Conservation (phyloP, 1,140 invertebrate species). For the Zaprionus kolodkinae region DNA sequence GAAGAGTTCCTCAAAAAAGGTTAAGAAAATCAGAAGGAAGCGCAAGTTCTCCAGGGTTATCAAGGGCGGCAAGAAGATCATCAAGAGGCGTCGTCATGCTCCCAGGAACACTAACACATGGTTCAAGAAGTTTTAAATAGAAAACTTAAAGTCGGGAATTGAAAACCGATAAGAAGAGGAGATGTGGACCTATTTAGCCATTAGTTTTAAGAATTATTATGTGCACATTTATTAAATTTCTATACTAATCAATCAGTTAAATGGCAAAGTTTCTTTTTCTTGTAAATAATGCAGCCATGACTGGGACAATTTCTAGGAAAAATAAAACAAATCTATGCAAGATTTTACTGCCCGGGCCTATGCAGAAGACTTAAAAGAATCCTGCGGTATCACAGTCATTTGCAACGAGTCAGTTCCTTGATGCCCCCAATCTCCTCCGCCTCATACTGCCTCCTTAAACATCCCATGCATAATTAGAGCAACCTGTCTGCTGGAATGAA, state of each 20-base stretch:
- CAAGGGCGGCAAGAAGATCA: neutral
- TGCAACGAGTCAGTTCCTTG: slow-evolving; percentile 3
- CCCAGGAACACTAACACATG: neutral
- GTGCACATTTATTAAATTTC: neutral
- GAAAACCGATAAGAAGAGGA: neutral
- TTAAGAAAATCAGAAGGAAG: neutral
- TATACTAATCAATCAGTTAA: neutral
- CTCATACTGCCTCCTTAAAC: neutral
- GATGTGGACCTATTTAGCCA: neutral
- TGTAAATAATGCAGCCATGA: no score
- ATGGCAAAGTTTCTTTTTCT: no score
- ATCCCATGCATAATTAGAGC: slow-evolving; percentile 66
- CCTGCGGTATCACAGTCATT: neutral
- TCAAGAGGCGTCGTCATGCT: neutral
- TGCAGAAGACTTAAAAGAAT: neutral
- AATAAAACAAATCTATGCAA: neutral
- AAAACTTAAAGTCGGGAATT: neutral
- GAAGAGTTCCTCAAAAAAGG: neutral
- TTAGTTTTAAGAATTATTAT: neutral
- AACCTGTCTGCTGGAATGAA: slow-evolving; percentile 68
- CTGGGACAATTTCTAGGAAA: neutral
- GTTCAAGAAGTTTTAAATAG: neutral
- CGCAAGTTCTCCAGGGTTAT: neutral
- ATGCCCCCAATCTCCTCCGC: neutral
- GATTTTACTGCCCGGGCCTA: neutral